These are phyloP conservation scores for Leptopilina boulardi DNA, from an alignment of 1,140 invertebrate genomes.

Conservation along the genomic window DNA sequence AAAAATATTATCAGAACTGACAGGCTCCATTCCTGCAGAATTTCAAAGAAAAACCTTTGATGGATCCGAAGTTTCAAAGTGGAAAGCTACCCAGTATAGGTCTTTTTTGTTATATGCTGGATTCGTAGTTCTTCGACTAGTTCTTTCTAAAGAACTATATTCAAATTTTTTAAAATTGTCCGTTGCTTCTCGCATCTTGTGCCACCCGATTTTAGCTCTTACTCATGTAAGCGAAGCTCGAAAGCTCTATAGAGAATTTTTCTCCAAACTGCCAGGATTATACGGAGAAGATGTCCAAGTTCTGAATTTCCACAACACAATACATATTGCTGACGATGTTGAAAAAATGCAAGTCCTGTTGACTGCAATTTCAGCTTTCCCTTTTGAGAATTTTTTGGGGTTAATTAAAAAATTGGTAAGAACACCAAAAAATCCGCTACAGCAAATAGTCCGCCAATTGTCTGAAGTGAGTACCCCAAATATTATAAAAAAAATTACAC, in stretches of 20 bases:
- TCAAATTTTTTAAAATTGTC: constrained; percentile 43
- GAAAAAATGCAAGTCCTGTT: constrained; percentile 41
- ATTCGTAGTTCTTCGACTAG: neutral
- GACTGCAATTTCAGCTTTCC: constrained; percentile 46
- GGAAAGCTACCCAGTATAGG: constrained; percentile 43
- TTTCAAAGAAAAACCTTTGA: constrained; percentile 37
- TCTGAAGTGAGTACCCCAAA: constrained; percentile 2
- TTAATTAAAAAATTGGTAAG: constrained; percentile 41
- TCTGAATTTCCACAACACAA: constrained; percentile 51
- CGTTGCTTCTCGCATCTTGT: constrained; percentile 38
- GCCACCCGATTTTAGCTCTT: neutral
- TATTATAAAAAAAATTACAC: neutral
- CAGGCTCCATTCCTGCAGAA: constrained; percentile 20
- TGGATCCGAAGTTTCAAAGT: constrained; percentile 5
- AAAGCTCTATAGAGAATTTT: constrained; percentile 40
- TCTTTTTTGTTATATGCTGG: constrained; percentile 40
- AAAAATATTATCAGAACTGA: too few relatives aligned
- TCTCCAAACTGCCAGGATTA: constrained; percentile 35
- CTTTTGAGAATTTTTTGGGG: constrained; percentile 48
- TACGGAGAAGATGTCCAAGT: constrained; percentile 45
- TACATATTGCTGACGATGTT: constrained; percentile 50
- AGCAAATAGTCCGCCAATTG: constrained; percentile 45
- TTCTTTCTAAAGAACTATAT: constrained; percentile 10
- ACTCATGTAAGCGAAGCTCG: constrained; percentile 37
- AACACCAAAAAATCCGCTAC: constrained; percentile 40